These are phyloP conservation scores for Thyatira batis DNA, from an alignment of 2,888 invertebrate species.

Conservation along the genomic window DNA sequence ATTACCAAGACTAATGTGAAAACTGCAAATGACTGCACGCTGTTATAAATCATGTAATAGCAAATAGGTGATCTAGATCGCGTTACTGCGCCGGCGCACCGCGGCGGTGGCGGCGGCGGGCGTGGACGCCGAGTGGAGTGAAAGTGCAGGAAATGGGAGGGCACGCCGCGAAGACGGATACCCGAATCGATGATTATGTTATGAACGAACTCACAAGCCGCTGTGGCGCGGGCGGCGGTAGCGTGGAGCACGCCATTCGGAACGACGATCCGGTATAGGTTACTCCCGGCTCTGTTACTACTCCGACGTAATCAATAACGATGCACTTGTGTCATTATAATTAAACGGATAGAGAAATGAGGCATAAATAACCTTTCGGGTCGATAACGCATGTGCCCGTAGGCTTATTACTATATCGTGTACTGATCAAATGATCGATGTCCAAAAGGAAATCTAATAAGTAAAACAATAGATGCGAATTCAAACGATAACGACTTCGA, in stretches of 20 bases:
- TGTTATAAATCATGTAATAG: constrained; percentile 12
- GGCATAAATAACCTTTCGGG: not conserved
- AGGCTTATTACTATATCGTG: no score
- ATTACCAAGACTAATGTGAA: constrained; percentile 4
- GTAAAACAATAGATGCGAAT: not conserved
- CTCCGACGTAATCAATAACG: not conserved
- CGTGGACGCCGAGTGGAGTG: constrained; percentile 38
- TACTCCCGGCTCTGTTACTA: not conserved
- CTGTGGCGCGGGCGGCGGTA: not conserved
- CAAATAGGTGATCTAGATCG: constrained; percentile 32
- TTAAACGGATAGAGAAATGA: no score
- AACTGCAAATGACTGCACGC: constrained; percentile 7
- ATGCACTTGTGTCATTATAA: no score
- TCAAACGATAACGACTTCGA: no score
- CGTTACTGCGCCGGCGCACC: not conserved
- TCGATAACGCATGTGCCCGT: no score
- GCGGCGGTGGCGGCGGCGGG: constrained; percentile 7
- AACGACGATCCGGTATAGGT: not conserved
- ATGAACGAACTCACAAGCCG: not conserved
- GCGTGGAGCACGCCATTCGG: not conserved
- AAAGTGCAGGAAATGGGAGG: constrained; percentile 46
- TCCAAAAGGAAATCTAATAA: not conserved
- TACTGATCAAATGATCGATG: not conserved
- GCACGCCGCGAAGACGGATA: constrained; percentile 2
- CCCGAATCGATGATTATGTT: not conserved